Base-by-base conservation (phyloP, 2,888 invertebrate species). In the Hypercompe scribonia region DNA sequence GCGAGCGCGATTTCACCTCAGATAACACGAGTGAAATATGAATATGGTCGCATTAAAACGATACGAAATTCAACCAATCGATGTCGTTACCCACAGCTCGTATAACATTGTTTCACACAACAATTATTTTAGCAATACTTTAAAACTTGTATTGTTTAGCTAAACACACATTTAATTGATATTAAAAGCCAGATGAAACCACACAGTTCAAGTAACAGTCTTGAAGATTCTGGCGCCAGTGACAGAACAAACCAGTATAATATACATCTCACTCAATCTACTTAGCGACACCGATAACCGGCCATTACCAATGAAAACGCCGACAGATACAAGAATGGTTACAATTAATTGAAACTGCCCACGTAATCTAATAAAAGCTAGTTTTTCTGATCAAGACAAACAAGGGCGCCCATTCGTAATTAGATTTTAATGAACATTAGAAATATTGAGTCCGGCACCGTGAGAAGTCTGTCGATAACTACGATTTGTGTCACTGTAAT, bases 361-460 rank as follows among this genome's bases (percentile, higher is more conserved):
- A 95, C 94, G 92, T 95, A 94, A 95, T 95, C 95, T 94, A 94
- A 95, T 95, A 94, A 95, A 94, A 95, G 94, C 94, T 92, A 94
- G 94, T 95, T 95, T 93, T 92, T 89, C 90, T 92, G 94, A 92
- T 91, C 93, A 92, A 93, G 95, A 95, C 95, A 94, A 95, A 95
- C 95, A 95, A 94, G 95, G 91, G 94, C 94, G 92, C 90, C 93
- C 95, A 95, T 92, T 92, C 91, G 95, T 95, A 95, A 95, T 95
- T 95, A 95, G 95, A 93, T 93, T 92, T 92, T 95, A 95, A 95
- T 95, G 95, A 95, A 95, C 95, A 94, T 93, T 91, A 89, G 84
- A 91, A 90, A 94, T 94, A 95, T 94, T 92, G 92, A 94, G 93
- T 93, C 89, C 90, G 93, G 92, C 94, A 94, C 93, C 95, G 95